Base-by-base conservation (phyloP, 2,797 vertebrate species). In the Bufotes viridis region DNA sequence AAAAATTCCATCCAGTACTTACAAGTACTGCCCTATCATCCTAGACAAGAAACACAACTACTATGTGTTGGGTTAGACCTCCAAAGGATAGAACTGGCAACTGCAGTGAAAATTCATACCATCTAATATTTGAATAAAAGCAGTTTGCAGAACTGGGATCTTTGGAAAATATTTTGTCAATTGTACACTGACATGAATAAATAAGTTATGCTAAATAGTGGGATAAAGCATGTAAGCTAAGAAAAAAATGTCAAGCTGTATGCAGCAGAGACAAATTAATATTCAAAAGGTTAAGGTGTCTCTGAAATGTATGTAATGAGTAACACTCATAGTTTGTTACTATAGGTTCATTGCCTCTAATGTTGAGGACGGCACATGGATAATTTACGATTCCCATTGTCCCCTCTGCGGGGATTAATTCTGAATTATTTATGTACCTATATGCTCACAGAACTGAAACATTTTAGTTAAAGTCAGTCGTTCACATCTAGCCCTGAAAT, bases 351-450 rank as follows among this genome's bases (percentile, higher is more conserved):
- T 95, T 95, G 95, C 96, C 93, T 96, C 96, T 96, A 97, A 96
- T 94, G 91, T 97, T 96, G 95, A 97, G 95, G 96, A 97, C 94
- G 94, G 94, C 95, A 95, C 95, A 95, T 95, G 91, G 97, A 97
- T 97, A 98, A 97, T 98, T 99, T 98, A 98, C 95, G 95, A 97
- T 97, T 97, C 96, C 95, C 95, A 96, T 97, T 97, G 96, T 97
- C 96, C 95, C 96, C 96, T 97, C 97, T 97, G 96, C 96, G 92
- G 97, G 97, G 97, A 98, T 98, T 98, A 96, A 97, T 97, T 97
- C 95, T 99, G 95, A 98, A 99, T 99, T 98, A 99, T 99, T 98
- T 98, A 99, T 99, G 96, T 97, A 96, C 95, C 96, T 96, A 96
- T 97, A 96, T 95, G 95, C 91, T 94, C 96, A 95, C 94, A 94